A percentile compares a stretch with the other conserved stretches of the same genome.
Evolutionary conservation across 2,113 vertebrate species (phyloP).

Genomic region (Otis tarda): DNA sequence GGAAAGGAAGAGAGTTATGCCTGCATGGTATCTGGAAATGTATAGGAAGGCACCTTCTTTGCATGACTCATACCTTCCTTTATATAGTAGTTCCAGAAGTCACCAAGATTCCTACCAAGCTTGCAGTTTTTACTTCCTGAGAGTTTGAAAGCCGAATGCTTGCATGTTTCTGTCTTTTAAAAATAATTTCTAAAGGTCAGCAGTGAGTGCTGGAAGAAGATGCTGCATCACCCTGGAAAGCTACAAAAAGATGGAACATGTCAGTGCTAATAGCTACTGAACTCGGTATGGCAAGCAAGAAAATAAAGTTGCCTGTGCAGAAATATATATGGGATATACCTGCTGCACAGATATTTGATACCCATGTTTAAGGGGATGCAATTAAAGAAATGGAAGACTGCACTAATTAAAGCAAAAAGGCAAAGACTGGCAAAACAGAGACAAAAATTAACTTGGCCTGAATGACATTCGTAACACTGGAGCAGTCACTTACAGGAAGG

Average conservation of each 20-base stretch:
- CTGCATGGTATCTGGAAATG: background rate
- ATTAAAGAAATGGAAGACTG: background rate
- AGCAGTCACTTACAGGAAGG: background rate
- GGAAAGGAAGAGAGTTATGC: background rate
- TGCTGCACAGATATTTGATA: background rate
- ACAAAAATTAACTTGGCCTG: background rate
- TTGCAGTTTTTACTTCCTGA: background rate
- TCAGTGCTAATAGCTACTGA: background rate
- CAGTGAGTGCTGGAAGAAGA: background rate
- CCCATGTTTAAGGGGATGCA: background rate
- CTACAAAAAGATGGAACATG: background rate
- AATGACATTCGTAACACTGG: background rate
- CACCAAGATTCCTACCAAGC: background rate
- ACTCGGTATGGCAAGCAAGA: background rate
- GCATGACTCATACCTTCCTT: background rate
- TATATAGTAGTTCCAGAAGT: background rate
- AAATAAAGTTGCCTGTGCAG: background rate
- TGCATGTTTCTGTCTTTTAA: background rate
- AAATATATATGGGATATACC: background rate
- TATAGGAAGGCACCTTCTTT: background rate
- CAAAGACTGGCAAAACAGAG: background rate
- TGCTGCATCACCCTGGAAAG: background rate
- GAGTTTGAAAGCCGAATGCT: background rate
- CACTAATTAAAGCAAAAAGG: background rate
- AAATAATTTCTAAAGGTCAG: background rate